Conservation (phyloP, 1,140 invertebrate species). For the Antheraea pernyi region DNA sequence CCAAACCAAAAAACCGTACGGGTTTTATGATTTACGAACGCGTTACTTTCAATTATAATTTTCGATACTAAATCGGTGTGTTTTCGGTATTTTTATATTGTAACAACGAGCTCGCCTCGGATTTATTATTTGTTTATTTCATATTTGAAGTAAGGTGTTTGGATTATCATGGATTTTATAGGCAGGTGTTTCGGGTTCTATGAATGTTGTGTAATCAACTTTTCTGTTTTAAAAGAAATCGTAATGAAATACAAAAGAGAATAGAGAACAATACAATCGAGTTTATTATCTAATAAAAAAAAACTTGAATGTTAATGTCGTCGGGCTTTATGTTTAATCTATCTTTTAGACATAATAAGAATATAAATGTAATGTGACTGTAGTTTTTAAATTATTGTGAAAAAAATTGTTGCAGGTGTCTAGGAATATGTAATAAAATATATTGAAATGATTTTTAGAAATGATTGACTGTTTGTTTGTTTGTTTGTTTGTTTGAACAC, state of each 20-base stretch:
- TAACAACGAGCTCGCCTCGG: not conserved
- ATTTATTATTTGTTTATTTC: not conserved
- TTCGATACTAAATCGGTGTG: too few species aligned
- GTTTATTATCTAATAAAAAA: slow-evolving; percentile 3
- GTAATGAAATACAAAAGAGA: not conserved
- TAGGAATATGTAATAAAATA: too few species aligned
- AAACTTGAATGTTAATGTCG: slow-evolving; percentile 1
- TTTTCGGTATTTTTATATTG: too few species aligned
- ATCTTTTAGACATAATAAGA: too few species aligned
- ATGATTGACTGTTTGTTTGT: too few species aligned
- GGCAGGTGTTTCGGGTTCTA: not conserved
- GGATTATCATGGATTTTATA: not conserved
- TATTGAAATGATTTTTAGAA: too few species aligned
- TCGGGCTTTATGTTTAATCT: too few species aligned
- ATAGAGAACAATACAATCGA: not conserved
- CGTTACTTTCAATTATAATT: too few species aligned
- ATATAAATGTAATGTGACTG: too few species aligned
- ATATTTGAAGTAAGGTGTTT: slow-evolving; percentile 2
- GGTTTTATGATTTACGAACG: not conserved
- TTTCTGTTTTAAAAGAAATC: too few species aligned
- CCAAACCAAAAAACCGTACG: not conserved
- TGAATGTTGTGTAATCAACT: not conserved
- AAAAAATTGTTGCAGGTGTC: too few species aligned
- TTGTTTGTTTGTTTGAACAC: too few species aligned
- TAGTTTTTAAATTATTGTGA: not conserved